These are phyloP conservation scores for Pandion haliaetus DNA, from an alignment of 2,113 vertebrate species.

Conservation along the genomic window DNA sequence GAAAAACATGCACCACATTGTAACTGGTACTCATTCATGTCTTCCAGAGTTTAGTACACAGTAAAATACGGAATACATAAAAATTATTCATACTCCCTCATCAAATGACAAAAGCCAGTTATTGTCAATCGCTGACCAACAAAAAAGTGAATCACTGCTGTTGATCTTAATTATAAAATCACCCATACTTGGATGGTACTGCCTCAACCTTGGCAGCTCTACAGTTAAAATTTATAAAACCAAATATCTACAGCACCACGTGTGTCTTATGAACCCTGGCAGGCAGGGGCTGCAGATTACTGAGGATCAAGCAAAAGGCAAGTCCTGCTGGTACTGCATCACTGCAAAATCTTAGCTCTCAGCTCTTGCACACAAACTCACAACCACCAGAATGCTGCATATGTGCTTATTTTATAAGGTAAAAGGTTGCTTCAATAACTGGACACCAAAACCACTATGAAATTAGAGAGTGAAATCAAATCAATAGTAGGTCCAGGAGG, in stretches of 20 bases:
- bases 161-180: neutral
- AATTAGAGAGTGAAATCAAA: constrained; percentile 75
- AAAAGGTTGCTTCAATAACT: constrained; percentile 41
- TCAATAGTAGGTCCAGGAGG: constrained; percentile 70
- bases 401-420: constrained; percentile 23
- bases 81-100: neutral
- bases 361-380: neutral
- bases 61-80: neutral
- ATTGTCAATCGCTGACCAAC: neutral
- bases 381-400: neutral
- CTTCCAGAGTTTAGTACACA: neutral
- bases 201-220: neutral
- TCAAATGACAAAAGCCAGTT: neutral
- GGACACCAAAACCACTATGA: constrained; percentile 62
- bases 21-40: neutral
- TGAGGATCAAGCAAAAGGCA: neutral
- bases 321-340: neutral
- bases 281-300: neutral
- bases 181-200: neutral
- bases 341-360: neutral
- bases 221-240: neutral
- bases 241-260: neutral
- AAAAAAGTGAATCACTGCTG: neutral
- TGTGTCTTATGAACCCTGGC: neutral
- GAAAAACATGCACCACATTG: neutral